phyloP scores from a whole-genome alignment of 2,797 vertebrate species.

The Pyrocephalus nanus region DNA sequence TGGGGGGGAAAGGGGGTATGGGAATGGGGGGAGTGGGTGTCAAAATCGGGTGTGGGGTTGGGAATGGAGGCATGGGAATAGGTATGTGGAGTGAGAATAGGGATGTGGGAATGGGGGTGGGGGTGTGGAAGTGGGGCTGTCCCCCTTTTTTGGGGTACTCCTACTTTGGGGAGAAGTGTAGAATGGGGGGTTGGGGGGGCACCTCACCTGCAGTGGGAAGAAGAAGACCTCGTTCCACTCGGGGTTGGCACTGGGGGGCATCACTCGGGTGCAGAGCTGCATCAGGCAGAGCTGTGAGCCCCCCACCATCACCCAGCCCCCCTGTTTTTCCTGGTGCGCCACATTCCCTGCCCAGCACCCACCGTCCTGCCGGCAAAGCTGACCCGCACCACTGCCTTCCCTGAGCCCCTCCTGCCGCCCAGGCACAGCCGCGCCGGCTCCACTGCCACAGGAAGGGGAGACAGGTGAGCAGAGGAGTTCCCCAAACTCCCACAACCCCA shows the following conservation, averaged over 20 bases:
- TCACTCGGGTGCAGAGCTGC: conserved; percentile 63
- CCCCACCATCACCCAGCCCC: background rate
- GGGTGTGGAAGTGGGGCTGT: too few species aligned
- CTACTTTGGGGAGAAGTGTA: background rate
- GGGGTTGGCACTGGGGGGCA: background rate
- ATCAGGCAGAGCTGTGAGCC: background rate
- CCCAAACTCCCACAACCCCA: background rate
- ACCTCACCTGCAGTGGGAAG: conserved; percentile 71
- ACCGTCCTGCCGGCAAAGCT: conserved; percentile 45
- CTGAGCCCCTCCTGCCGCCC: background rate
- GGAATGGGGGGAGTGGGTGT: too few species aligned
- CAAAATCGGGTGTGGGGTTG: too few species aligned
- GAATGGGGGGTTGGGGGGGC: background rate
- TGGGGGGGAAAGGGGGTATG: too few species aligned
- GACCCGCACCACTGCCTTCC: background rate
- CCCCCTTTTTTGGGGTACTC: background rate
- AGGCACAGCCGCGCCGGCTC: background rate
- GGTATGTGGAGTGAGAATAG: background rate
- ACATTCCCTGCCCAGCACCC: background rate
- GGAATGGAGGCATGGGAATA: too few species aligned
- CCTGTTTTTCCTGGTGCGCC: background rate
- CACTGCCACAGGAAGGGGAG: background rate
- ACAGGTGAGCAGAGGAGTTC: background rate
- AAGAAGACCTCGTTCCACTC: conserved; percentile 75
- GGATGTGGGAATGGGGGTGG: background rate